Percentiles rank a stretch among this genome's conserved stretches.
phyloP scores from a whole-genome alignment of 2,113 vertebrate species.

The Menidia beryllina region DNA sequence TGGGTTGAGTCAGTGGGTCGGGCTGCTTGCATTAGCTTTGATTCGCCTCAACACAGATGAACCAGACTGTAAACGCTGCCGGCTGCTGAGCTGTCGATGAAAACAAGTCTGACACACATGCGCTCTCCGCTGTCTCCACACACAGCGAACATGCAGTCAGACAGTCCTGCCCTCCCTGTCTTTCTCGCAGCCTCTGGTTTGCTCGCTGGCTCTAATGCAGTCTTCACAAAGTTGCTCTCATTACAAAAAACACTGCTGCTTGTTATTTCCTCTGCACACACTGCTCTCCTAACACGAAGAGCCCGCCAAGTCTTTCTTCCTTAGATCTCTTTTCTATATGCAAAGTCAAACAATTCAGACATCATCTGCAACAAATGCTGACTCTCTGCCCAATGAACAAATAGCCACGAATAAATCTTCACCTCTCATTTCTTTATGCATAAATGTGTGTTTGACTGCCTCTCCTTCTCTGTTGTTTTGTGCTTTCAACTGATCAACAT shows the following conservation, averaged over 20 bases:
- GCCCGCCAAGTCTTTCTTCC: constrained; percentile 23
- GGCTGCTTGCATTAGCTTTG: constrained; percentile 36
- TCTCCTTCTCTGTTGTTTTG: constrained; percentile 11
- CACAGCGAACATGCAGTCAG: constrained; percentile 31
- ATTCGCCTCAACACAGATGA: constrained; percentile 42
- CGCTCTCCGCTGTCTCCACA: constrained; percentile 26
- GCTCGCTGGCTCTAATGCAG: constrained; percentile 9
- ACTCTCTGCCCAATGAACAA: background rate
- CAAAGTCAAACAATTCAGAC: background rate
- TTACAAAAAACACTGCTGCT: constrained; percentile 54
- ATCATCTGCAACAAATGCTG: background rate
- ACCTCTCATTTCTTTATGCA: background rate
- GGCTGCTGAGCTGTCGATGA: constrained; percentile 36
- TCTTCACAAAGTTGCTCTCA: constrained; percentile 52
- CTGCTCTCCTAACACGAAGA: constrained; percentile 10
- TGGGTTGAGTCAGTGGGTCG: constrained; percentile 59
- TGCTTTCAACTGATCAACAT: constrained; percentile 4
- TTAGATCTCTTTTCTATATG: constrained; percentile 24
- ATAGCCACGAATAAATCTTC: background rate
- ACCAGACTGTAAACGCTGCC: constrained; percentile 51
- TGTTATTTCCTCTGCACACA: constrained; percentile 33
- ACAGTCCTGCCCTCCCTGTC: constrained; percentile 13
- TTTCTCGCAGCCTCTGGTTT: constrained; percentile 16
- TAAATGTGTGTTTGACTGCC: background rate
- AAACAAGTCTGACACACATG: constrained; percentile 55